Evolutionary conservation across 2,888 invertebrate species (phyloP).

Genomic region (Leucophenga maculata): DNA sequence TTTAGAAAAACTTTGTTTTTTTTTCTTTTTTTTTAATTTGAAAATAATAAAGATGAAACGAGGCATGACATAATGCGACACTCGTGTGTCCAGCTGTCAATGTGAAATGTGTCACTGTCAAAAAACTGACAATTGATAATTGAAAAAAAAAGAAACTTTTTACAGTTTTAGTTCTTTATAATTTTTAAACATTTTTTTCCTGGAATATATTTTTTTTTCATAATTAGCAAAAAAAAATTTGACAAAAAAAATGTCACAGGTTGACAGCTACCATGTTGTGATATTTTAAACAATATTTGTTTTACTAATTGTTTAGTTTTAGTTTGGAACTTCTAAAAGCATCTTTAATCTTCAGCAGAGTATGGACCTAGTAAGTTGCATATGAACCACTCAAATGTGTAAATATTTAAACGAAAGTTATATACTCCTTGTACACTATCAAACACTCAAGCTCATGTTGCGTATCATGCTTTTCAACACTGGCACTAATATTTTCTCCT

Average conservation of each 20-base stretch:
- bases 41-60: slow-evolving; percentile 24
- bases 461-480: too few species aligned
- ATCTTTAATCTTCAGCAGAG: neutral
- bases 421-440: too few species aligned
- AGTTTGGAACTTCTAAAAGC: neutral
- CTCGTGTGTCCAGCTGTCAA: neutral
- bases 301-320: slow-evolving; percentile 17
- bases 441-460: too few species aligned
- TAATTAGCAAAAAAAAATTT: neutral
- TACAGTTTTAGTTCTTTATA: slow-evolving; percentile 9
- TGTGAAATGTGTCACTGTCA: slow-evolving; percentile 10
- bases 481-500: too few species aligned
- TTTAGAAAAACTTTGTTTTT: neutral
- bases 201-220: neutral
- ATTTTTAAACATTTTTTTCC: too few species aligned
- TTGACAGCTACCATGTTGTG: too few species aligned
- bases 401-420: slow-evolving; percentile 21
- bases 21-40: neutral
- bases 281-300: neutral
- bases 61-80: slow-evolving; percentile 9
- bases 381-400: slow-evolving; percentile 10
- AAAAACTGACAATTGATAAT: slow-evolving; percentile 53
- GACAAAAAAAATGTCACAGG: too few species aligned
- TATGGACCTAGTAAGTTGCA: neutral
- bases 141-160: slow-evolving; percentile 54